phyloP scores from a whole-genome alignment of 1,140 invertebrate genomes.

The Rhizoglyphus robini region DNA sequence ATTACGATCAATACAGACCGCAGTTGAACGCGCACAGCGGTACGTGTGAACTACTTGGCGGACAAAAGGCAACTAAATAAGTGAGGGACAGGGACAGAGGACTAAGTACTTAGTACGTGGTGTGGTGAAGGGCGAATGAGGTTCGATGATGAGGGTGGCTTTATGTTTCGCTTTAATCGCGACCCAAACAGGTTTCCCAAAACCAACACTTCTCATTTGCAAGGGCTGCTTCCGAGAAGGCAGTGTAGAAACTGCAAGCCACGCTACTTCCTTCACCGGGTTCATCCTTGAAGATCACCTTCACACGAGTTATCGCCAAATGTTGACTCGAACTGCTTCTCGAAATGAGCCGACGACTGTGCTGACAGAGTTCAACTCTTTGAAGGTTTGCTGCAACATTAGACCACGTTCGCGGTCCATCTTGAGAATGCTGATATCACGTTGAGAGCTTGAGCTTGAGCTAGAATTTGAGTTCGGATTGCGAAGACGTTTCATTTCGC shows the following conservation, averaged over 20 bases:
- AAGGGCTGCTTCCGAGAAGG: conserved; percentile 69
- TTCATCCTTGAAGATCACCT: conserved; percentile 91
- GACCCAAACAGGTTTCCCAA: no score
- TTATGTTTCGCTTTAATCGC: no score
- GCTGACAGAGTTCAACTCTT: conserved; percentile 84
- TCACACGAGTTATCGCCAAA: conserved; percentile 81
- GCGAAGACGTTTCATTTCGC: conserved; percentile 93
- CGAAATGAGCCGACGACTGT: conserved; percentile 59
- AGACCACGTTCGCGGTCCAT: conserved; percentile 80
- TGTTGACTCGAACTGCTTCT: conserved; percentile 41
- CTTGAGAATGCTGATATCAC: conserved; percentile 74
- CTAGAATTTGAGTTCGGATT: conserved; percentile 45
- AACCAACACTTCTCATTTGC: conserved; percentile 80
- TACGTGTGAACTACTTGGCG: no score
- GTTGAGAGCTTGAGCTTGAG: conserved; percentile 47
- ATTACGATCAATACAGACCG: no score
- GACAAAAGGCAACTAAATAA: no score
- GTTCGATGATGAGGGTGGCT: no score
- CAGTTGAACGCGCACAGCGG: no score
- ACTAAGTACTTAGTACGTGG: no score
- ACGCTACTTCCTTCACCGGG: conserved; percentile 99
- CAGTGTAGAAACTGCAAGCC: conserved; percentile 93
- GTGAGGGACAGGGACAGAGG: no score
- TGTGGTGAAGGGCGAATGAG: no score
- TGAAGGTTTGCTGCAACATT: conserved; percentile 81